Conservation (phyloP, 2,888 invertebrate genomes). For the Gymnoscelis rufifasciata region DNA sequence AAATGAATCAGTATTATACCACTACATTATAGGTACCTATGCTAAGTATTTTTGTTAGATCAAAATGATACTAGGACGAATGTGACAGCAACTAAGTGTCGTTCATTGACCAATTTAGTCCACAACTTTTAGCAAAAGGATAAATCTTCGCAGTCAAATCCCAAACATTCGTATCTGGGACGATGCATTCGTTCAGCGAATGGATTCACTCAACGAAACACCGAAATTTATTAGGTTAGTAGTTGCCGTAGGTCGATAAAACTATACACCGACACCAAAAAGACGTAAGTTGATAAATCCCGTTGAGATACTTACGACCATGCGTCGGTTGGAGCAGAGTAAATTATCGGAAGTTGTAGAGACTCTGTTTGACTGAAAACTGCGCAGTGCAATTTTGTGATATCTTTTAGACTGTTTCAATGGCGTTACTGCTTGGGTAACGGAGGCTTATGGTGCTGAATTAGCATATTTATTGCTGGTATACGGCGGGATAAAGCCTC, state of each 20-base stretch:
- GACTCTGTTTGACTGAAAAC: slow-evolving; percentile 72
- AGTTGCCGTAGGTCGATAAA: slow-evolving; percentile 79
- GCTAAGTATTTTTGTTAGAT: too few species aligned
- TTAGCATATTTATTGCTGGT: slow-evolving; percentile 78
- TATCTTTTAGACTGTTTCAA: slow-evolving; percentile 77
- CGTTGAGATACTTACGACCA: slow-evolving; percentile 62
- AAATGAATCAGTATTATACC: too few species aligned
- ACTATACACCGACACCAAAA: slow-evolving; percentile 57
- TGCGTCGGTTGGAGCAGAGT: slow-evolving; percentile 59
- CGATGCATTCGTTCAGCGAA: slow-evolving; percentile 76
- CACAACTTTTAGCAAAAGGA: slow-evolving; percentile 38
- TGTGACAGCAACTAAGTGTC: too few species aligned
- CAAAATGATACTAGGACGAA: too few species aligned
- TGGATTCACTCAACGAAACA: slow-evolving; percentile 77
- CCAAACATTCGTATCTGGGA: slow-evolving; percentile 69
- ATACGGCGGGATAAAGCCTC: slow-evolving; percentile 68
- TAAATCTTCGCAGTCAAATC: slow-evolving; percentile 62
- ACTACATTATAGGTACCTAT: background rate
- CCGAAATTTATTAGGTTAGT: slow-evolving; percentile 79
- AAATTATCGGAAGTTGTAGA: slow-evolving; percentile 53
- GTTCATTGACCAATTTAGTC: slow-evolving; percentile 7
- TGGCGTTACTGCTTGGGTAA: slow-evolving; percentile 58
- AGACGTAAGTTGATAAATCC: slow-evolving; percentile 61
- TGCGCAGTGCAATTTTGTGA: slow-evolving; percentile 78
- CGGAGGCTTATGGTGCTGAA: slow-evolving; percentile 75